Evolutionary conservation across 2,888 invertebrate genomes (phyloP).

Genomic region (Hypsopygia costalis): DNA sequence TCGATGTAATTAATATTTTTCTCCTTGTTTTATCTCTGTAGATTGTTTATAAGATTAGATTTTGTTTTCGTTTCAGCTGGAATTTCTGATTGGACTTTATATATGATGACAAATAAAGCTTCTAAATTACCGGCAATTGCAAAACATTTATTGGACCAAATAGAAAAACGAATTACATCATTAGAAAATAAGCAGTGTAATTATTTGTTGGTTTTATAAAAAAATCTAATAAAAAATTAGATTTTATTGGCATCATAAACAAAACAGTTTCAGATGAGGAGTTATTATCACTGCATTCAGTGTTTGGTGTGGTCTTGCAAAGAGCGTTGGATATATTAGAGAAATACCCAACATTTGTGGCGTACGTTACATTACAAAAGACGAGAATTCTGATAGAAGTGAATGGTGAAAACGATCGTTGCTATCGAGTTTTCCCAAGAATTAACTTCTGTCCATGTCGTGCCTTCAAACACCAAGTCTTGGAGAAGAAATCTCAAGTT

Average conservation of each 20-base stretch:
- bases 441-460: conserved; percentile 85
- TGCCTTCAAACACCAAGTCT: conserved; percentile 81
- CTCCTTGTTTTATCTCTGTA: too few species aligned
- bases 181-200: conserved; percentile 32
- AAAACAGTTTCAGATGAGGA: conserved; percentile 79
- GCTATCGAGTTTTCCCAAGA: conserved; percentile 82
- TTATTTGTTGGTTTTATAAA: conserved; percentile 4
- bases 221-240: too few species aligned
- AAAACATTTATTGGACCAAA: conserved; percentile 33
- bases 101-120: too few species aligned
- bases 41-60: too few species aligned
- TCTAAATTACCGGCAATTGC: conserved; percentile 34
- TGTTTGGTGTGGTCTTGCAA: conserved; percentile 81
- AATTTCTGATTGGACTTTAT: too few species aligned
- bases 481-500: conserved; percentile 68
- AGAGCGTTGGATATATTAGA: conserved; percentile 83
- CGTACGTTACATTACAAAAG: conserved; percentile 63
- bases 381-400: conserved; percentile 79
- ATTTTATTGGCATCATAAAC: too few species aligned
- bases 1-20: too few species aligned
- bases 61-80: too few species aligned
- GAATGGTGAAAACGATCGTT: conserved; percentile 72
- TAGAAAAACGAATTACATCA: conserved; percentile 34
- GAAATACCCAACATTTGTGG: conserved; percentile 65
- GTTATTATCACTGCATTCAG: conserved; percentile 75